Evolutionary conservation across 2,113 vertebrate species (phyloP).

Genomic region (Myodes glareolus): DNA sequence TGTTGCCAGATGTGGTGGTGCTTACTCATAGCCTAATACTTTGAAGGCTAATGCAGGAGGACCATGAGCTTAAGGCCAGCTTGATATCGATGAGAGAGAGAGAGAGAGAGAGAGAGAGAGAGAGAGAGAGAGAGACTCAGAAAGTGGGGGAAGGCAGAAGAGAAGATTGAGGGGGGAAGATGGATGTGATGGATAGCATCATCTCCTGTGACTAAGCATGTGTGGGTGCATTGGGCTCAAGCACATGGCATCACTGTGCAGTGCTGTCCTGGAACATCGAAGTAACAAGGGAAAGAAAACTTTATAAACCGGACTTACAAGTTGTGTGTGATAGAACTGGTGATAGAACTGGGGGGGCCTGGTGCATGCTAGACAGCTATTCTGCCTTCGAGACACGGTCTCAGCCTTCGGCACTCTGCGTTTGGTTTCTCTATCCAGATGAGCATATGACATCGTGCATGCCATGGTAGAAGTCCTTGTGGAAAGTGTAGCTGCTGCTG

Average conservation of each 20-base stretch:
- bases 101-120: too few species aligned
- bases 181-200: background rate
- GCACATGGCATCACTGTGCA: accelerated
- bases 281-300: background rate
- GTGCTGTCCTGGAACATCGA: background rate
- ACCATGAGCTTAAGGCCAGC: background rate
- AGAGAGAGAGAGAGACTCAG: background rate
- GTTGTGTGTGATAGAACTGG: background rate
- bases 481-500: background rate
- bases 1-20: background rate
- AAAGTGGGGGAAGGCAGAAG: background rate
- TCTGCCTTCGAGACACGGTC: background rate
- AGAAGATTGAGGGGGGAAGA: background rate
- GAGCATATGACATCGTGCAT: background rate
- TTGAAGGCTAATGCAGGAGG: background rate
- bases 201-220: background rate
- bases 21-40: background rate
- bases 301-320: background rate
- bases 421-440: too few species aligned
- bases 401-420: too few species aligned
- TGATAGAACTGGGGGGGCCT: background rate
- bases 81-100: background rate
- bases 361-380: background rate
- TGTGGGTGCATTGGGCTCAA: background rate
- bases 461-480: background rate